phyloP scores from a whole-genome alignment of 2,797 vertebrate species.

The Chelon labrosus region DNA sequence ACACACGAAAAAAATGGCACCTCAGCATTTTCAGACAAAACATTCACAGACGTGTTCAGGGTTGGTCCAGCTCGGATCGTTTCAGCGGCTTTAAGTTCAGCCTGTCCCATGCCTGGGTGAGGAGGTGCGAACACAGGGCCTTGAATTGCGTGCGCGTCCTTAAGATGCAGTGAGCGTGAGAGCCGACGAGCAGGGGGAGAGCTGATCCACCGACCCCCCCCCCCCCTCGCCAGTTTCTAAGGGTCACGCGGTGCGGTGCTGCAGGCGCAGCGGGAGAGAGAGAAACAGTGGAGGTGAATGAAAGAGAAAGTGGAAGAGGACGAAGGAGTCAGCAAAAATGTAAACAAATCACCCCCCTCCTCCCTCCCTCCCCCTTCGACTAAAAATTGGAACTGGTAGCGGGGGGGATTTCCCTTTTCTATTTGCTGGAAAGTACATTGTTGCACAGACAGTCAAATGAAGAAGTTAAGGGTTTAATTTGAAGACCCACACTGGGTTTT shows the following conservation, averaged over 20 bases:
- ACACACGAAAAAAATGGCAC: background rate
- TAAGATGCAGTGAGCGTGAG: conserved; percentile 11
- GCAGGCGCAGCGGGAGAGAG: background rate
- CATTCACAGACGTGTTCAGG: conserved; percentile 4
- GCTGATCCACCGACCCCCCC: background rate
- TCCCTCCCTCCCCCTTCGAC: background rate
- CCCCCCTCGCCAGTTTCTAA: conserved; percentile 11
- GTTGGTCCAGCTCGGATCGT: background rate
- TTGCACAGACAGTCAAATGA: background rate
- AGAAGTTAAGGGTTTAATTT: conserved; percentile 34
- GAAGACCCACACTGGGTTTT: too few species aligned
- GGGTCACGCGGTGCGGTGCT: conserved; percentile 44
- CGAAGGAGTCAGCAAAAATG: conserved; percentile 10
- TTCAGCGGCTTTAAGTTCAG: background rate
- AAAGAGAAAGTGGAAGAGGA: conserved; percentile 36
- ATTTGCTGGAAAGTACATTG: conserved; percentile 50
- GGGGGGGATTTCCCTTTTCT: conserved; percentile 38
- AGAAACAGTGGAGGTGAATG: background rate
- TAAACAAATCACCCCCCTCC: background rate
- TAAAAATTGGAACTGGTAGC: conserved; percentile 8
- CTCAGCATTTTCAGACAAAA: conserved; percentile 26
- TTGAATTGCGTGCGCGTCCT: background rate
- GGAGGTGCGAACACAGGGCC: too few species aligned
- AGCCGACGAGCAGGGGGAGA: conserved; percentile 23
- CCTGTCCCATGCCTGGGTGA: too few species aligned